Evolutionary conservation across 2,113 vertebrate genomes (phyloP), one percentile per base, ranked within the genome.

Genomic region (Coryphaenoides rupestris): DNA sequence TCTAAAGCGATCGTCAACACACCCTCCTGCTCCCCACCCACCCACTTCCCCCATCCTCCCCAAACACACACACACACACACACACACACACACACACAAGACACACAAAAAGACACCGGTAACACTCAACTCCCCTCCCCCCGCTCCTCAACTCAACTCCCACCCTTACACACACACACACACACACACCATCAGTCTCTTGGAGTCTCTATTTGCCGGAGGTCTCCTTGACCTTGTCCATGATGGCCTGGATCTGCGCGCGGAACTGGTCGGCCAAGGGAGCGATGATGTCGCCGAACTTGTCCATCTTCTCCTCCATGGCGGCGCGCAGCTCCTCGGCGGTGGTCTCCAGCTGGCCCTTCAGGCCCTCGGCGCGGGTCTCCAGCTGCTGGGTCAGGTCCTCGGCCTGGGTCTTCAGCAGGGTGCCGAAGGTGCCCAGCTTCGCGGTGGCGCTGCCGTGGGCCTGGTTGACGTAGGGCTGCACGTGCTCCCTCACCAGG

Each of bases 211-310:
- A 88, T n/a, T 54, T 46, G 6, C 26, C 0, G 40, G 55, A 0
- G 1, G 73, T 73, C 45, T 82, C 81, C 77, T 90, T 87, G 76
- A 91, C 69, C 69, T 88, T 89, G 1, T 91, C 88, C 19, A 83
- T 56, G 16, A 89, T 54, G 22, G 6, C 26, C 55, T 91, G 83
- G 7, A 93, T 3, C 66, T 92, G 85, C 46, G 88, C 80, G 2
- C 87, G 81, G 78, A 94, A 46, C 54, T 90, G 77, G 50, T 80
- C 26, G 46, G 88, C 74, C 0, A 80, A 78, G 9, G 91, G 90
- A 13, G 81, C 22, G 28, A 93, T 14, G 70, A 90, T 26, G 14
- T 81, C 67, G 21, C 76, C 83, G 21, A 93, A 69, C 73, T 88
- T 84, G 0, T 92, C 88, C 0, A 90, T 61, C 53, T 80, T 83